Evolutionary conservation across 2,888 invertebrate species (phyloP).

Genomic region (Pharmacophagus antenor): DNA sequence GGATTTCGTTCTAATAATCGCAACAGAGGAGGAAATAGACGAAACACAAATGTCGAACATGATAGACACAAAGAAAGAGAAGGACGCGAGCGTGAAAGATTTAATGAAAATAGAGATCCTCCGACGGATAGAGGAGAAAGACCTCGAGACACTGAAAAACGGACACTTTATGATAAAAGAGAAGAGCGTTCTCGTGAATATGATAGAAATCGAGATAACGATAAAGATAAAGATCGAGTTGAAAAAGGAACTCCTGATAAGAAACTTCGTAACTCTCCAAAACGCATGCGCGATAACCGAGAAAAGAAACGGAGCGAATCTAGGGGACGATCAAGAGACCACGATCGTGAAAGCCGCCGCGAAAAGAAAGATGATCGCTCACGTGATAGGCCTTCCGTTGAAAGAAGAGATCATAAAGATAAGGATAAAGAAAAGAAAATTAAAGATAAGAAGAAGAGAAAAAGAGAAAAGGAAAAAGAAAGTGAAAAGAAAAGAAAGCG

Average conservation of each 20-base stretch:
- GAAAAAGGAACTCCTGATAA: constrained; percentile 69
- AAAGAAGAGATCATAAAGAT: constrained; percentile 66
- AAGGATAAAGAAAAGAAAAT: constrained; percentile 81
- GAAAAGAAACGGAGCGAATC: constrained; percentile 73
- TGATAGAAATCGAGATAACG: constrained; percentile 60
- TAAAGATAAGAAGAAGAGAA: constrained; percentile 71
- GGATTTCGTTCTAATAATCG: constrained; percentile 57
- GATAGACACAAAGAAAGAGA: constrained; percentile 70
- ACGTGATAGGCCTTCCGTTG: constrained; percentile 66
- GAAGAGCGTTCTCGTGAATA: constrained; percentile 56
- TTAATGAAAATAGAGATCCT: constrained; percentile 62
- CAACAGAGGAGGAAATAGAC: constrained; percentile 57
- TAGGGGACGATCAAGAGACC: constrained; percentile 69
- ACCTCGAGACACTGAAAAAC: constrained; percentile 62
- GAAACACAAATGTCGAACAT: constrained; percentile 61
- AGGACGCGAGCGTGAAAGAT: constrained; percentile 65
- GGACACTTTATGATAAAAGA: constrained; percentile 55
- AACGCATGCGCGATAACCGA: constrained; percentile 60
- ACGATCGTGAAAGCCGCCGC: constrained; percentile 75
- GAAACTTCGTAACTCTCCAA: constrained; percentile 63
- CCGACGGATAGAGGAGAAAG: constrained; percentile 62
- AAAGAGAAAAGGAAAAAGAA: constrained; percentile 75
- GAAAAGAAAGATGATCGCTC: constrained; percentile 77
- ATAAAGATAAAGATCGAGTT: constrained; percentile 67
- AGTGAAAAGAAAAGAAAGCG: constrained; percentile 76